Evolutionary conservation across 2,888 invertebrate species (phyloP).

Genomic region (Hydrotaea diabolus): DNA sequence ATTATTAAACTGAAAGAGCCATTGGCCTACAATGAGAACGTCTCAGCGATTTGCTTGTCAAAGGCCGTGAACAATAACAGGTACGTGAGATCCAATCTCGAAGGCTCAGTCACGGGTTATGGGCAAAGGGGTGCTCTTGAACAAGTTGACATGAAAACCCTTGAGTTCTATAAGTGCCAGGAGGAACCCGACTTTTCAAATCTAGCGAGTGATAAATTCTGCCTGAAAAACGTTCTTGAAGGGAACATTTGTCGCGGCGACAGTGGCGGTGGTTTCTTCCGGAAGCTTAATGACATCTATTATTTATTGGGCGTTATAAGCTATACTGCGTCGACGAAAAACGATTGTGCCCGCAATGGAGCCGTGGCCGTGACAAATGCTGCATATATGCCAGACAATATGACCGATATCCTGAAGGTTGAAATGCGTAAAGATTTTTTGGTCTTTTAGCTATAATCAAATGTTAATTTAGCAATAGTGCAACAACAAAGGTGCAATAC

Average conservation of each 20-base stretch:
- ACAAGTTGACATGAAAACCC: constrained; percentile 31
- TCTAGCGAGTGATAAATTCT: constrained; percentile 76
- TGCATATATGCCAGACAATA: background rate
- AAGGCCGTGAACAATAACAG: background rate
- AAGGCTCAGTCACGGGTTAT: constrained; percentile 34
- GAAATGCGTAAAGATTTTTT: constrained; percentile 35
- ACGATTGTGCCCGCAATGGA: constrained; percentile 40
- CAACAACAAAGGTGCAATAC: too few species aligned
- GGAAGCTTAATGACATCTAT: constrained; percentile 40
- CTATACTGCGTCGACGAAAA: constrained; percentile 40
- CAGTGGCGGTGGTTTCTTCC: constrained; percentile 74
- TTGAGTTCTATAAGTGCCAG: constrained; percentile 19
- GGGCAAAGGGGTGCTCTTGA: constrained; percentile 33
- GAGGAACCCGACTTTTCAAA: constrained; percentile 24
- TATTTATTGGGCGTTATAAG: constrained; percentile 74
- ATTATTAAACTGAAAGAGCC: constrained; percentile 40
- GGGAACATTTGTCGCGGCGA: constrained; percentile 72
- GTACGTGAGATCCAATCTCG: background rate
- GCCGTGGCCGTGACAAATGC: constrained; percentile 52
- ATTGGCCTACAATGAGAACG: constrained; percentile 29
- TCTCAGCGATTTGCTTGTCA: constrained; percentile 54
- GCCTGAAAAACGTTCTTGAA: constrained; percentile 70
- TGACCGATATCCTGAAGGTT: background rate
- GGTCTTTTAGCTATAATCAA: constrained; percentile 46
- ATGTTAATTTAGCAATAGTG: too few species aligned